Evolutionary conservation across 2,888 invertebrate genomes (phyloP).

Genomic region (Lithophane leautieri): DNA sequence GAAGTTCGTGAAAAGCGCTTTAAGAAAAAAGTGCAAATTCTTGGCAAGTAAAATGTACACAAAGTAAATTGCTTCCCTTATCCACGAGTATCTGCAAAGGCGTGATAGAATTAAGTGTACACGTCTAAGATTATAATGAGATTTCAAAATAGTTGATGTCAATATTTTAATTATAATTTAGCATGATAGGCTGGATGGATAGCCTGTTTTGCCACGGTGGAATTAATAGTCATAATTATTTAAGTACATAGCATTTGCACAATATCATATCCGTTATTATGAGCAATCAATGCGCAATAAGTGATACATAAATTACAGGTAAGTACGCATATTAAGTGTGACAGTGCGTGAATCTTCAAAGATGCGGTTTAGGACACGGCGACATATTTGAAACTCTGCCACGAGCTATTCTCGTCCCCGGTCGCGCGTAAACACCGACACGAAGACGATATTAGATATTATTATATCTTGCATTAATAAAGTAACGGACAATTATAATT

Average conservation of each 20-base stretch:
- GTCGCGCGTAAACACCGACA: constrained; percentile 85
- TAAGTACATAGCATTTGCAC: not conserved
- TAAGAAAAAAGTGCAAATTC: constrained; percentile 66
- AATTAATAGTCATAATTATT: not conserved
- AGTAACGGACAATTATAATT: constrained; percentile 63
- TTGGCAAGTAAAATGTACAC: constrained; percentile 73
- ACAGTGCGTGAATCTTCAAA: constrained; percentile 77
- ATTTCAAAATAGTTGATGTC: constrained; percentile 4
- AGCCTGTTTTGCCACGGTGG: not conserved
- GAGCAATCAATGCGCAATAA: constrained; percentile 10
- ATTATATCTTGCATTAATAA: constrained; percentile 75
- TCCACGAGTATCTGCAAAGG: constrained; percentile 18
- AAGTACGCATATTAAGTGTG: constrained; percentile 73
- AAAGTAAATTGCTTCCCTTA: constrained; percentile 27
- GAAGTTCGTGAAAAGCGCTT: constrained; percentile 68
- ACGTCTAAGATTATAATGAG: constrained; percentile 7
- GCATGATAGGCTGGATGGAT: not conserved
- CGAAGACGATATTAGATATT: constrained; percentile 74
- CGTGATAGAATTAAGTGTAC: not conserved
- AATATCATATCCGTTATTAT: not conserved
- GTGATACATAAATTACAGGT: constrained; percentile 64
- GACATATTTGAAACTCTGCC: constrained; percentile 90
- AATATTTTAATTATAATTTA: constrained; percentile 5
- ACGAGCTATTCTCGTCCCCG: constrained; percentile 83
- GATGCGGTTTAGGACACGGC: constrained; percentile 83